phyloP scores from a whole-genome alignment of 2,888 invertebrate species.

The Noctua fimbriata region DNA sequence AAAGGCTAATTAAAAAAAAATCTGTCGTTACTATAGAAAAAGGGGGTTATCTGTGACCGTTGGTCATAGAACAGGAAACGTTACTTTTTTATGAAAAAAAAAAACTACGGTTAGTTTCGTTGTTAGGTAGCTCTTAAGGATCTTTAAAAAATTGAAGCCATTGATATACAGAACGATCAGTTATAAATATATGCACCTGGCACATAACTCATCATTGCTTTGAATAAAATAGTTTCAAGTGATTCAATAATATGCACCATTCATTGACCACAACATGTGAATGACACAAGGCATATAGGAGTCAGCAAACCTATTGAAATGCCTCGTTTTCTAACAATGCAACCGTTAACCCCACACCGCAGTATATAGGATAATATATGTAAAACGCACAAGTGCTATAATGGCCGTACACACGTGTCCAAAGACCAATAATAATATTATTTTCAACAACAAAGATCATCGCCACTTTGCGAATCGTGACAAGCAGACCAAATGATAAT shows the following conservation, averaged over 20 bases:
- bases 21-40: too few relatives aligned
- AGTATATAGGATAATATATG: constrained; percentile 58
- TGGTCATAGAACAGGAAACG: neutral
- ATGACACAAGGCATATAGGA: constrained; percentile 22
- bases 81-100: neutral
- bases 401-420: constrained; percentile 61
- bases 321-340: constrained; percentile 50
- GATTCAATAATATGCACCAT: constrained; percentile 12
- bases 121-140: neutral
- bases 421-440: constrained; percentile 68
- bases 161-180: neutral
- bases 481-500: constrained; percentile 55
- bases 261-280: constrained; percentile 35
- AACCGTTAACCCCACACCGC: constrained; percentile 54
- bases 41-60: too few relatives aligned
- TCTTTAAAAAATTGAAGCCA: neutral
- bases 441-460: constrained; percentile 70
- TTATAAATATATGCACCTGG: neutral
- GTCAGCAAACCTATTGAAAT: constrained; percentile 38
- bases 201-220: neutral
- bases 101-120: neutral
- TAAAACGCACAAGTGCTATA: constrained; percentile 58
- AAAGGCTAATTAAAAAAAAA: too few relatives aligned
- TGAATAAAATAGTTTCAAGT: constrained; percentile 14
- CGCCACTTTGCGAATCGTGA: constrained; percentile 68